A percentile compares a stretch with the other conserved stretches of the same genome.
Conservation (phyloP, 64 coral and sea anemone species). For the Montipora efflorescens region DNA sequence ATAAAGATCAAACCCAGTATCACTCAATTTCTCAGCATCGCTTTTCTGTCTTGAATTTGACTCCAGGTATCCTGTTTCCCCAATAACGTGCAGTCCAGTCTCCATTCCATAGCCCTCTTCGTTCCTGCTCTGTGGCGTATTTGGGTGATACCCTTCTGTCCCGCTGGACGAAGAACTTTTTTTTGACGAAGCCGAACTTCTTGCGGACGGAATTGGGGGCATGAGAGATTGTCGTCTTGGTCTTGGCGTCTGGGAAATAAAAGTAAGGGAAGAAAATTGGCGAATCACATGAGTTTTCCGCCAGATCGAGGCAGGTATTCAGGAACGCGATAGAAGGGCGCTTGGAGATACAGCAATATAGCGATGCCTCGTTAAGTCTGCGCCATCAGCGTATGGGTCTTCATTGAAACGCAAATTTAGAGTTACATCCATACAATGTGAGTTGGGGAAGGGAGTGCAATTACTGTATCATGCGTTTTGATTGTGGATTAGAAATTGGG, state of each 20-base stretch:
- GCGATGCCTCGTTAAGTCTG: no score
- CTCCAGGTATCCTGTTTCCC: slow-evolving; percentile 9
- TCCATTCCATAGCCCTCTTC: not conserved
- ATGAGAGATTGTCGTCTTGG: not conserved
- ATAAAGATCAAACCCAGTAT: slow-evolving; percentile 22
- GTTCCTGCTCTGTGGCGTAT: not conserved
- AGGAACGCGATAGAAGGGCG: no score
- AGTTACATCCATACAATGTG: no score
- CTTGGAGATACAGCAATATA: no score
- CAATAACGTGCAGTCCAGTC: not conserved
- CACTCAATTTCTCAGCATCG: slow-evolving; percentile 10
- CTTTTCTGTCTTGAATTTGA: slow-evolving; percentile 35
- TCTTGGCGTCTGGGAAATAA: not conserved
- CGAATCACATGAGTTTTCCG: no score
- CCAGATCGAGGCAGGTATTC: no score
- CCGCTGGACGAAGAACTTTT: not conserved
- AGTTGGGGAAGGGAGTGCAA: no score
- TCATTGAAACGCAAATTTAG: no score
- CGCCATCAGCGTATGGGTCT: no score
- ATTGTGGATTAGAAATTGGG: no score
- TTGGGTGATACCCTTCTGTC: not conserved
- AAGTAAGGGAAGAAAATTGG: no score
- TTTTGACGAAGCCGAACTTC: slow-evolving; percentile 2
- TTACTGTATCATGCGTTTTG: no score
- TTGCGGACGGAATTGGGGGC: slow-evolving; percentile 28